Base-by-base conservation (phyloP, 2,888 invertebrate species). In the Drosophila prolongata region DNA sequence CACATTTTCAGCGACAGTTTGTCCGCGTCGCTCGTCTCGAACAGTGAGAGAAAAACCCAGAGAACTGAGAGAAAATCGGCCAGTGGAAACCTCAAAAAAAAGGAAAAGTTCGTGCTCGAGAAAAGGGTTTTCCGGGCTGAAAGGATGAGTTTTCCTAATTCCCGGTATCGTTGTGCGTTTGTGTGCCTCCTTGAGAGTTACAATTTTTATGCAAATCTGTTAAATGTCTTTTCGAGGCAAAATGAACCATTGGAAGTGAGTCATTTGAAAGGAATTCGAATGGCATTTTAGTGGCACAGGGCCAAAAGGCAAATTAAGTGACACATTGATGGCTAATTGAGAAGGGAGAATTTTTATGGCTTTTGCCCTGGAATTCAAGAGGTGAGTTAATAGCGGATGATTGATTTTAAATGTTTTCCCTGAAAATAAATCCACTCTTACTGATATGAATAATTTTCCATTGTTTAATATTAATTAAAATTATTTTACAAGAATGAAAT, bases 11-110 rank as follows among this genome's bases (percentile, higher is more conserved):
- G 58, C 82, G 75, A 76, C 83, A 83, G 83, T 83, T 83, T 76
- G 87, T 72, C 76, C 76, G 80, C 84, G 81, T 87, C 83, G 80
- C 78, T 83, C 66, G 82, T 73, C 56, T 56, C 60, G 75, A 79
- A 53, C 55, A 64, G 73, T 72, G 57, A 58, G 69, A 69, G 70
- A 69, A 50, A 56, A 69, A 6, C 30, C 35, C 56, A 50, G 30
- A 40, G 38, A 53, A 16, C 52, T 24, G 52, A 37, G 62, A 52
- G 55, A n/a, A 54, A 70, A 34, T 47, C 47, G 34, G 16, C 10
- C 30, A 16, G 47, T 11, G 34, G 14, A 54, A 35, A 37, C 65
- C 47, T 24, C 19, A 42, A 24, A 10, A 35, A 1, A 6, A 19
- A 8, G 11, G 30, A 16, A 27, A 3, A 35, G 59, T 53, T 24